Evolutionary conservation across 1,140 invertebrate genomes (phyloP), one percentile per base, ranked within the genome.

Genomic region (Ylistrum balloti): DNA sequence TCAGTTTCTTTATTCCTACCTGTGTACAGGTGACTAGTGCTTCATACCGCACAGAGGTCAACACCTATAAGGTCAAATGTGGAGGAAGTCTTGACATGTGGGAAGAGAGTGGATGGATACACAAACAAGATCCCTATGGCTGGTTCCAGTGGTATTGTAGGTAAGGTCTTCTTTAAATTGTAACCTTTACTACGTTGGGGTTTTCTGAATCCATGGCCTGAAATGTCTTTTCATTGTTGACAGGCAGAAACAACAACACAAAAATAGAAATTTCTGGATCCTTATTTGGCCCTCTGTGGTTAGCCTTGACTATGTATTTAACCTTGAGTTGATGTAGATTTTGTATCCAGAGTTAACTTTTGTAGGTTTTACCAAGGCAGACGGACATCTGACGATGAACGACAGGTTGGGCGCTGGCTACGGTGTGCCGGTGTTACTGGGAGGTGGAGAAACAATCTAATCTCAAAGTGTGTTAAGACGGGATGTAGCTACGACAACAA

Each of bases 81-180:
- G 94, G 94, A 33, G 94, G 93, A 35, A 94, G 93, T 41, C 90
- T 95, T 32, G 88, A 94, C 34, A 95, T 95, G 94, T 95, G 94
- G 94, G 94, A 95, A 85, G 89, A 91, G 85, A 94, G 93, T 90
- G 94, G 93, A 28, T 95, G 93, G 94, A 95, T 95, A 32, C 94
- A 94, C 89, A 94, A 93, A 90, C 94, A 94, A 41, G 94, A 95
- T 85, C 94, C 94, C n/a, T 95, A 94, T 92, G 94, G 94, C 38
- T 95, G 94, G 94, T 95, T 95, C 91, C 93, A 94, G 87, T 95
- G 94, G 94, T 94, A 93, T 87, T 95, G 94, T 90, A 95, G 93
- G 93, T 94, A 90, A 11, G 86, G n/a, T n/a, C n/a, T n/a, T n/a
- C n/a, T n/a, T n/a, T n/a, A n/a, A n/a, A n/a, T n/a, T n/a, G n/a